Evolutionary conservation across 2,888 invertebrate species (phyloP).

Genomic region (Lepidocyrtoides sp.): DNA sequence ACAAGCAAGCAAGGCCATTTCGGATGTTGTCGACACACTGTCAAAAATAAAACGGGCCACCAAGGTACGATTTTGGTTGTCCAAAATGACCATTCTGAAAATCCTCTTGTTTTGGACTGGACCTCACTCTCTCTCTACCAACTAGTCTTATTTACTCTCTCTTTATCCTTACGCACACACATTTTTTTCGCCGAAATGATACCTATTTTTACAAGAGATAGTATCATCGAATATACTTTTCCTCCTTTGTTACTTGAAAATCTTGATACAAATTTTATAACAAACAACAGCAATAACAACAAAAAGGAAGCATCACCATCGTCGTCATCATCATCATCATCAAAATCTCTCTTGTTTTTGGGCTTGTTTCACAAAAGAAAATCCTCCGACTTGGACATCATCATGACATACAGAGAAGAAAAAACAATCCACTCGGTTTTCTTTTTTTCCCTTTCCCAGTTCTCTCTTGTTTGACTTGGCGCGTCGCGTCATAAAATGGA

Average conservation of each 20-base stretch:
- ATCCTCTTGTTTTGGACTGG: conserved; percentile 22
- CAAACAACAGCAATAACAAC: neutral
- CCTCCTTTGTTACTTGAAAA: conserved; percentile 31
- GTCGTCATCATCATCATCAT: neutral
- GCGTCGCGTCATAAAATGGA: conserved; percentile 29
- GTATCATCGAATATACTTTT: neutral
- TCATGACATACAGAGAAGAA: conserved; percentile 19
- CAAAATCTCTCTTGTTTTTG: neutral
- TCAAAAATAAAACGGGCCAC: conserved; percentile 81
- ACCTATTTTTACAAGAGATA: neutral
- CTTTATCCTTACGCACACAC: conserved; percentile 6
- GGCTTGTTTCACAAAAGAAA: neutral
- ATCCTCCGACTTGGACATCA: conserved; percentile 33
- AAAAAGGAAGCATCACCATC: too few species aligned
- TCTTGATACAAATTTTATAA: conserved; percentile 61
- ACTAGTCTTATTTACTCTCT: neutral
- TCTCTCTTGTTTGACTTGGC: conserved; percentile 6
- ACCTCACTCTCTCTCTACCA: too few species aligned
- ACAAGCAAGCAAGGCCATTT: conserved; percentile 65
- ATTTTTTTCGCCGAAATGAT: conserved; percentile 26
- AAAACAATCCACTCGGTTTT: neutral
- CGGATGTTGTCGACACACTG: conserved; percentile 72
- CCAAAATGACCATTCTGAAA: conserved; percentile 80
- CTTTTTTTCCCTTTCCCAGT: too few species aligned
- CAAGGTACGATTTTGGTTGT: conserved; percentile 84